A percentile compares a stretch with the other conserved stretches of the same genome.
These are phyloP conservation scores for Aramus guarauna DNA, from an alignment of 2,113 vertebrate genomes.

Conservation along the genomic window DNA sequence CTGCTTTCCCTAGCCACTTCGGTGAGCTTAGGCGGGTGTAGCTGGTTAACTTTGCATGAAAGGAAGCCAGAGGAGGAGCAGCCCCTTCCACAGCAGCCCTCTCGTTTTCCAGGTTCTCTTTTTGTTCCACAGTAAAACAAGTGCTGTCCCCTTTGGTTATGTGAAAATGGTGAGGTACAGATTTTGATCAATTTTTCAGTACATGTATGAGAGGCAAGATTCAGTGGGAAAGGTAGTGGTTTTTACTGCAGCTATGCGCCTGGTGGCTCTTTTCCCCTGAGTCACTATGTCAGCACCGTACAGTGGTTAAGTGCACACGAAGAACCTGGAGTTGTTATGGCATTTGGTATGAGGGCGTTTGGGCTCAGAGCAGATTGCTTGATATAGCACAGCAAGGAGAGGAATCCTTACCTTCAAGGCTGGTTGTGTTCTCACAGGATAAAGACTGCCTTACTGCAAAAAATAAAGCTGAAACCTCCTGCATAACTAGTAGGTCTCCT, in stretches of 20 bases:
- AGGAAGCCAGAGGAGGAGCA: not conserved
- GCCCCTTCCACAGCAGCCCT: fast-evolving
- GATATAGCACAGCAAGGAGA: not conserved
- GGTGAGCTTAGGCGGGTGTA: not conserved
- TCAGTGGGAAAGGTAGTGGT: not conserved
- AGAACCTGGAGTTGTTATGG: not conserved
- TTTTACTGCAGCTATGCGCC: not conserved
- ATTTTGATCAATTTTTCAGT: not conserved
- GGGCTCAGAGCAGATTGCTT: not conserved
- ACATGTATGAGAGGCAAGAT: not conserved
- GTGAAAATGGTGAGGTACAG: not conserved
- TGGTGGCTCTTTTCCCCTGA: not conserved
- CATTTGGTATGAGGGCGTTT: not conserved
- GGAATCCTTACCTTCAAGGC: not conserved
- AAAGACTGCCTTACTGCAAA: not conserved
- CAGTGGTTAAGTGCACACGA: not conserved
- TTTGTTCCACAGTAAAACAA: not conserved
- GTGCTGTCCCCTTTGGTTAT: not conserved
- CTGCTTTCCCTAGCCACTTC: not conserved
- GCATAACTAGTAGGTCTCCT: not conserved
- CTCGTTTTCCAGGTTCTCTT: not conserved
- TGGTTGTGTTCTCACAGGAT: not conserved
- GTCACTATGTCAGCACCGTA: not conserved
- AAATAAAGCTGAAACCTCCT: not conserved
- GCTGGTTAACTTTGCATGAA: not conserved